phyloP scores from a whole-genome alignment of 2,113 vertebrate genomes.

The Reinhardtius hippoglossoides region DNA sequence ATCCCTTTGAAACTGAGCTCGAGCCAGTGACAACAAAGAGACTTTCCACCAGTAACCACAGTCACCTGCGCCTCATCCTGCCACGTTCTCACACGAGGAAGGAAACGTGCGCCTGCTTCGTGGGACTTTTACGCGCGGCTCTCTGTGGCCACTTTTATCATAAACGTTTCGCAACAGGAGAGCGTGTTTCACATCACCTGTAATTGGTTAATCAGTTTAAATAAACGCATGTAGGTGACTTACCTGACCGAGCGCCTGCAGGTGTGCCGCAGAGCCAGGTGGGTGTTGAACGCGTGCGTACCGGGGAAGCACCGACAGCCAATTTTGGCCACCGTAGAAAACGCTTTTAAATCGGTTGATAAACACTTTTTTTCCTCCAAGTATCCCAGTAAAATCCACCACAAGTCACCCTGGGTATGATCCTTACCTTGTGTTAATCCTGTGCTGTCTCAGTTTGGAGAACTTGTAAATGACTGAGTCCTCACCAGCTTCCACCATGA shows the following conservation, averaged over 20 bases:
- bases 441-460: background rate
- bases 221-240: slow-evolving; percentile 3
- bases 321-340: background rate
- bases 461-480: background rate
- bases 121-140: background rate
- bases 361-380: background rate
- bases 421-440: slow-evolving; percentile 49
- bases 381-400: background rate
- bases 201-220: background rate
- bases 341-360: background rate
- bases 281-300: slow-evolving; percentile 3
- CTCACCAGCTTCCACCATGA: slow-evolving; percentile 1
- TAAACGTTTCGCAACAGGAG: background rate
- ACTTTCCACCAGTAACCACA: slow-evolving; percentile 49
- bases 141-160: background rate
- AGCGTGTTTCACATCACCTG: background rate
- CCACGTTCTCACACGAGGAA: background rate
- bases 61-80: slow-evolving; percentile 19
- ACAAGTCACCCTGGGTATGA: background rate
- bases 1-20: slow-evolving; percentile 66
- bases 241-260: background rate
- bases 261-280: slow-evolving; percentile 20
- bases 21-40: slow-evolving; percentile 60
- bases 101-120: background rate
- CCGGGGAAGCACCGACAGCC: background rate